Base-by-base conservation (phyloP, 2,888 invertebrate species). In the Chloromyia formosa region DNA sequence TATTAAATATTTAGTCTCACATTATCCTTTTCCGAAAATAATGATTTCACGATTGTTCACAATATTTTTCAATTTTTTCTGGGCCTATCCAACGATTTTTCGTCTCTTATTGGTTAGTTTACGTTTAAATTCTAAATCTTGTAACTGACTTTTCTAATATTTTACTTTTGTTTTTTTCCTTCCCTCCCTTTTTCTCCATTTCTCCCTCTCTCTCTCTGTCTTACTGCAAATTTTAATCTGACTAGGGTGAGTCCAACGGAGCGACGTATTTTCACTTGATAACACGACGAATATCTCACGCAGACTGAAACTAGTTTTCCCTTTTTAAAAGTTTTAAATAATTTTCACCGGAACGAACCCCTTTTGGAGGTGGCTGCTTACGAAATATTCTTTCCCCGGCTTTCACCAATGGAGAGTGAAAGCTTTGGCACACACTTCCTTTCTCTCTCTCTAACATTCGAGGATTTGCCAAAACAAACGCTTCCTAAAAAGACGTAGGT, bases 221-320 rank as follows among this genome's bases (percentile, higher is more conserved):
- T 7, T 35, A 35, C 27, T 35, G 27, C n/a, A n/a, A 35, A 35
- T 66, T 40, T 40, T 45, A n/a, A 66, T 66, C 20, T 42, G 9
- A 4, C 45, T 49, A 4, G 20, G 22, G 16, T 14, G 71, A 71
- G 71, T 58, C 58, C 14, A 18, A 56, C 71, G 62, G 53, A 73
- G 68, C 23, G n/a, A 64, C 64, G 45, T 22, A 40, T 35, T 42
- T 68, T 53, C 61, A 73, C 53, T 58, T 61, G 35, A 54, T 74
- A 60, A 69, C 75, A 73, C 75, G 75, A 61, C 73, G 73, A 69
- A 69, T 62, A 74, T 40, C 73, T 74, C 73, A 75, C 75, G 75
- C 66, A 73, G 75, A 75, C 75, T 75, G 73, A 58, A 69, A 20
- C 16, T 35, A 35, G 35, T 56, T 56, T 71, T 58, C 14, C 40